Conservation (phyloP, 2,113 vertebrate species). For the Amblyornis subalaris region DNA sequence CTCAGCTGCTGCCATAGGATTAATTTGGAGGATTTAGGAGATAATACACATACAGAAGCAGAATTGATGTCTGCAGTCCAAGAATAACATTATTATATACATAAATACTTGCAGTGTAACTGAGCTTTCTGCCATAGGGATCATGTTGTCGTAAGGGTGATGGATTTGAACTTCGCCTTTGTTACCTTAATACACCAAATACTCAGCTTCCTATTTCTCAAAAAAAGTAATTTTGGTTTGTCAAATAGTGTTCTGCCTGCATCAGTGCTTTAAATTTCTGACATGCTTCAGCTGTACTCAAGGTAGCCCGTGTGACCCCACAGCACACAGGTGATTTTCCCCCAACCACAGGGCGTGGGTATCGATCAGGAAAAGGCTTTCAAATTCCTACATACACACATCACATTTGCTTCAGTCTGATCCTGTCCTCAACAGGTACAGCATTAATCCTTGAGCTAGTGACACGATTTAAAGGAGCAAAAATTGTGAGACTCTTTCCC, state of each 20-base stretch:
- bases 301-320: background rate
- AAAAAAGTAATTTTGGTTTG: background rate
- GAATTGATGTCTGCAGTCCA: background rate
- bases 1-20: background rate
- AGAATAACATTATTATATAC: background rate
- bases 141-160: background rate
- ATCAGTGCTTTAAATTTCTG: background rate
- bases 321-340: background rate
- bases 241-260: background rate
- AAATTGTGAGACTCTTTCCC: background rate
- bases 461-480: background rate
- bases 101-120: background rate
- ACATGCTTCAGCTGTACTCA: background rate
- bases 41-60: background rate
- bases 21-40: constrained; percentile 4
- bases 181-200: background rate
- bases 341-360: background rate
- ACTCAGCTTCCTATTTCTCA: background rate
- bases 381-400: background rate
- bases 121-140: background rate
- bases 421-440: background rate
- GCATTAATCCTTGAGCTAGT: background rate
- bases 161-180: background rate
- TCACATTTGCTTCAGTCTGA: background rate
- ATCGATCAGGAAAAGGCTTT: background rate